A percentile compares a stretch with the other conserved stretches of the same genome.
These are phyloP conservation scores for Neosilurus mollespiculum DNA, from an alignment of 2,797 vertebrate genomes.

Conservation along the genomic window DNA sequence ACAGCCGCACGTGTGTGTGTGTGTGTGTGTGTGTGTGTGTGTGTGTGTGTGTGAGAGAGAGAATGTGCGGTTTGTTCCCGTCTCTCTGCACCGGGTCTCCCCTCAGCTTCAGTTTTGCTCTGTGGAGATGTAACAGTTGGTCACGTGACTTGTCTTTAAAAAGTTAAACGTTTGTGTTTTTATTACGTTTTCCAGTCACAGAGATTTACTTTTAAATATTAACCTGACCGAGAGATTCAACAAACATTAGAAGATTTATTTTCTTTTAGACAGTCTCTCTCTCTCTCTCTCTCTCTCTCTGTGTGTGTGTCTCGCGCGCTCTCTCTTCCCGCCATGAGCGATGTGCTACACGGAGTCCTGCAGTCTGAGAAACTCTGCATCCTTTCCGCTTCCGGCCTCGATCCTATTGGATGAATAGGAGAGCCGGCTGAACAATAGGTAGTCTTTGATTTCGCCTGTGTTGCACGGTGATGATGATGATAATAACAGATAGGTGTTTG, in stretches of 20 bases:
- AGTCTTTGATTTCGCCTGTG: neutral
- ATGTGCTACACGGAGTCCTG: neutral
- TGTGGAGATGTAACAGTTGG: neutral
- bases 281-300: too few relatives aligned
- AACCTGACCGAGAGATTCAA: neutral
- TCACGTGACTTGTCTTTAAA: constrained; percentile 55
- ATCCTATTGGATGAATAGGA: neutral
- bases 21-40: neutral
- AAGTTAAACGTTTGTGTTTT: constrained; percentile 57
- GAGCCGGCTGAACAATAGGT: neutral
- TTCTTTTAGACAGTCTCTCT: too few relatives aligned
- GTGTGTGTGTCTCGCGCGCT: too few relatives aligned
- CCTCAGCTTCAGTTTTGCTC: too few relatives aligned
- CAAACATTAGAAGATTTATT: neutral
- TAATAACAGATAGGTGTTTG: too few relatives aligned
- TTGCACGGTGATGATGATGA: too few relatives aligned
- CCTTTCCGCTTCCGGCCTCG: neutral
- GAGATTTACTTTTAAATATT: neutral
- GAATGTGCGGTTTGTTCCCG: too few relatives aligned
- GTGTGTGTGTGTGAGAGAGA: too few relatives aligned
- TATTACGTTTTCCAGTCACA: neutral
- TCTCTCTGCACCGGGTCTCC: too few relatives aligned
- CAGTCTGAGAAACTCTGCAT: neutral
- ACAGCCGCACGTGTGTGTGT: neutral
- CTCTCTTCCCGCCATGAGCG: constrained; percentile 26